Evolutionary conservation across 1,140 invertebrate species (phyloP), one percentile per base, ranked within the genome.

Genomic region (Drosophila kikkawai): DNA sequence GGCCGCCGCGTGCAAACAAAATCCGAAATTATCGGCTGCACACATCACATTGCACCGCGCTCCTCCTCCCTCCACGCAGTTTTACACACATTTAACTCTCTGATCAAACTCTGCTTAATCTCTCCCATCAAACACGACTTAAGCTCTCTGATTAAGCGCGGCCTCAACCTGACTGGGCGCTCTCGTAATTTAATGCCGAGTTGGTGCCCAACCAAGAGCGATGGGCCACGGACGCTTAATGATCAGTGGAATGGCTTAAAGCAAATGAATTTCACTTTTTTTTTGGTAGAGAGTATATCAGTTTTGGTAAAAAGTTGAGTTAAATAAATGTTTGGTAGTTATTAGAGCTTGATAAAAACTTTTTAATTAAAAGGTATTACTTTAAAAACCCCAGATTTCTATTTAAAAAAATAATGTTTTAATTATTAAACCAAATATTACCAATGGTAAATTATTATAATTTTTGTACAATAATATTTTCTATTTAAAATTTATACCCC

Each of bases 141-240:
- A 32, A 22, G 15, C 63, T 56, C 67, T 71, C 26, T n/a, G 39
- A 59, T 37, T 41, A 55, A 34, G 17, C 41, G 13, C 11, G 41
- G 68, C 37, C 19, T 39, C 59, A 57, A 61, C 75, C 63, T 67
- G 79, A 58, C 64, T 67, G 80, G 47, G 39, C 63, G 70, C 34
- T 71, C 80, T 75, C 77, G 85, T 88, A 85, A 90, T 82, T 90
- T 76, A 90, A 79, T 64, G 65, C 85, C 81, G 53, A 67, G 67
- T 58, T 71, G 56, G 45, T 59, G 77, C 48, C 48, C 48, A 51
- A 34, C 5, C 48, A 79, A 63, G 45, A 64, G 79, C 66, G 64
- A 44, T 80, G 76, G 64, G 45, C 65, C 74, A 68, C 41, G 53
- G 53, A 48, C 42, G 44, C 64, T 55, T 50, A 37, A 32, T 71